These are phyloP conservation scores for Pardalotus punctatus DNA, from an alignment of 2,113 vertebrate species.

Conservation along the genomic window DNA sequence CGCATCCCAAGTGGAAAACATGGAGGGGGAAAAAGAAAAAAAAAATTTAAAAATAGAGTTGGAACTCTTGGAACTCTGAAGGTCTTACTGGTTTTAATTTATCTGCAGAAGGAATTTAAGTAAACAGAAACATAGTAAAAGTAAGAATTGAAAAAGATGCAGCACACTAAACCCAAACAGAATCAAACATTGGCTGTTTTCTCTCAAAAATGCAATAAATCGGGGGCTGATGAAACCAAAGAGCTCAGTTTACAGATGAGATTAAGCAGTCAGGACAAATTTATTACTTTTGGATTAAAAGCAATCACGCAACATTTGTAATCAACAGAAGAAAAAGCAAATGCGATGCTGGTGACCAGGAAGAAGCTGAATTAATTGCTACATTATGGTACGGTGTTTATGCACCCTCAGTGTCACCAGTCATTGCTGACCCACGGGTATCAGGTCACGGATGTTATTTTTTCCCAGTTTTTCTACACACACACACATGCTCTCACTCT, in stretches of 20 bases:
- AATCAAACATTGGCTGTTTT: background rate
- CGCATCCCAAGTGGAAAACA: background rate
- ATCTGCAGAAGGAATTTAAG: background rate
- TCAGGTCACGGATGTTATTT: background rate
- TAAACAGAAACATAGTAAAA: background rate
- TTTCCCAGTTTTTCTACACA: background rate
- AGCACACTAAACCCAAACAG: background rate
- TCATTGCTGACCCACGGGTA: background rate
- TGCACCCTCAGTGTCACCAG: background rate
- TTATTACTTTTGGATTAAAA: conserved; percentile 46
- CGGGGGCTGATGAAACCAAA: background rate
- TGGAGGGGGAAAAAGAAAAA: accelerated
- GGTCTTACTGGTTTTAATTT: background rate
- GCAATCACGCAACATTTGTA: background rate
- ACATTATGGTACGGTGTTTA: background rate
- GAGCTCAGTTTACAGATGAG: conserved; percentile 11
- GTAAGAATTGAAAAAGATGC: background rate
- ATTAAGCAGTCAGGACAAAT: conserved; percentile 20
- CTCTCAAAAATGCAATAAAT: conserved; percentile 12
- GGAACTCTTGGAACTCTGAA: background rate
- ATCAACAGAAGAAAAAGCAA: background rate
- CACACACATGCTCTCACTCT: background rate
- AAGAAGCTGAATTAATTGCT: background rate
- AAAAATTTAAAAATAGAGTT: background rate
- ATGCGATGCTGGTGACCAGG: background rate